Conservation (phyloP, 2,888 invertebrate genomes). For the Plagiodera versicolora region DNA sequence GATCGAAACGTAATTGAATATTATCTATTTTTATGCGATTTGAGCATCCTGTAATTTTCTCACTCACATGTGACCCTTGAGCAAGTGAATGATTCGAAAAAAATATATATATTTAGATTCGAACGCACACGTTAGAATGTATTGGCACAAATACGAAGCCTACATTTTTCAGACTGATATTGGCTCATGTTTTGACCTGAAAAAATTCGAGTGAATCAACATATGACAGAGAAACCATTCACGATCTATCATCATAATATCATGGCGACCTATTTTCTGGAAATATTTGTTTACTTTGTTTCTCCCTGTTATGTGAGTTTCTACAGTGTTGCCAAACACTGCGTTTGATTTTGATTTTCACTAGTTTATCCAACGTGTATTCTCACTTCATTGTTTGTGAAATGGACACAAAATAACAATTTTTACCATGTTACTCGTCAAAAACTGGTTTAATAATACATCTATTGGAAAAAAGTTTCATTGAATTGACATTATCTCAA, state of each 20-base stretch:
- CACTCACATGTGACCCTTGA: too few relatives aligned
- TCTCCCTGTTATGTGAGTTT: constrained; percentile 3
- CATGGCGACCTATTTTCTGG: constrained; percentile 12
- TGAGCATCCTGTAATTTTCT: too few relatives aligned
- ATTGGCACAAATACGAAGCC: not conserved
- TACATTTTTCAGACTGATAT: not conserved
- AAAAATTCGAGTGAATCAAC: not conserved
- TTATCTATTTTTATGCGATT: too few relatives aligned
- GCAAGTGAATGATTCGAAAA: too few relatives aligned
- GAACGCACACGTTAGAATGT: not conserved
- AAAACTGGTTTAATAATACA: too few relatives aligned
- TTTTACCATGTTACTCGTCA: too few relatives aligned
- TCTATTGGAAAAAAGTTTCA: too few relatives aligned
- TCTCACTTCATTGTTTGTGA: too few relatives aligned
- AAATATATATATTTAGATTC: not conserved
- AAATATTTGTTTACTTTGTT: constrained; percentile 11
- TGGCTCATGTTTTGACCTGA: not conserved
- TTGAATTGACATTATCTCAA: not conserved
- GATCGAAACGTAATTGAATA: too few relatives aligned
- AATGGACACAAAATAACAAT: too few relatives aligned
- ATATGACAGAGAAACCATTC: not conserved
- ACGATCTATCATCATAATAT: not conserved
- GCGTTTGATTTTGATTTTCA: too few relatives aligned
- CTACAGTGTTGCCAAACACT: not conserved
- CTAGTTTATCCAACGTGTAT: too few relatives aligned